Evolutionary conservation across 1,140 invertebrate genomes (phyloP).

Genomic region (Atta texana): DNA sequence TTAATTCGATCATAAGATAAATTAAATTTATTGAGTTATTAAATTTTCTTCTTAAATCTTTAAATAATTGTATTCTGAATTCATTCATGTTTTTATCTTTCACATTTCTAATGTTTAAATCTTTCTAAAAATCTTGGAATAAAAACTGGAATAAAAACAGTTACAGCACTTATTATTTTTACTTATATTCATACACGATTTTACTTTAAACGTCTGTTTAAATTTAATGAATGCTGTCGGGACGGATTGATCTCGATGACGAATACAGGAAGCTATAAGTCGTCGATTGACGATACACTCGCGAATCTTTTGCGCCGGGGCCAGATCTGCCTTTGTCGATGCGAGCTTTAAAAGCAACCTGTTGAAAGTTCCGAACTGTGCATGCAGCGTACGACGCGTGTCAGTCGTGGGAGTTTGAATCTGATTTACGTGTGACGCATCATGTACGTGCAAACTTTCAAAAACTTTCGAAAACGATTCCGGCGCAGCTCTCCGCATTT

Average conservation of each 20-base stretch:
- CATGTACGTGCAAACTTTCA: slow-evolving; percentile 53
- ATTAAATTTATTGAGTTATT: not conserved
- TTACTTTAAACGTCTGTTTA: not conserved
- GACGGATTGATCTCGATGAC: not conserved
- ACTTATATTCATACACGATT: not conserved
- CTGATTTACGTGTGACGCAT: slow-evolving; percentile 57
- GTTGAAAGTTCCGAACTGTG: slow-evolving; percentile 63
- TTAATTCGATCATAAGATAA: not conserved
- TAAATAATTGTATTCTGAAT: not conserved
- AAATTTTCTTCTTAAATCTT: not conserved
- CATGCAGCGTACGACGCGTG: slow-evolving; percentile 56
- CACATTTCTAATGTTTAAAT: not conserved
- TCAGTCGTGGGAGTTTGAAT: slow-evolving; percentile 60
- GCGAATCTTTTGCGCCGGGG: slow-evolving; percentile 43
- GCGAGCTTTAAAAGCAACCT: slow-evolving; percentile 70
- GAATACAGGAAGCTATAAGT: slow-evolving; percentile 36
- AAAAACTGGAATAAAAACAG: not conserved
- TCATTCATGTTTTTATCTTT: not conserved
- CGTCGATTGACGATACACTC: slow-evolving; percentile 23
- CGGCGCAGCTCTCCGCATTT: slow-evolving; percentile 5
- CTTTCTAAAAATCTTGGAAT: too few relatives aligned
- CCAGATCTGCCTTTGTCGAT: slow-evolving; percentile 59
- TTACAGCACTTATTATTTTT: not conserved
- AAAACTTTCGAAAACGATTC: slow-evolving; percentile 38
- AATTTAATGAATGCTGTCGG: not conserved